Base-by-base conservation (phyloP, 2,113 vertebrate genomes). In the Coptodon rendalli region DNA sequence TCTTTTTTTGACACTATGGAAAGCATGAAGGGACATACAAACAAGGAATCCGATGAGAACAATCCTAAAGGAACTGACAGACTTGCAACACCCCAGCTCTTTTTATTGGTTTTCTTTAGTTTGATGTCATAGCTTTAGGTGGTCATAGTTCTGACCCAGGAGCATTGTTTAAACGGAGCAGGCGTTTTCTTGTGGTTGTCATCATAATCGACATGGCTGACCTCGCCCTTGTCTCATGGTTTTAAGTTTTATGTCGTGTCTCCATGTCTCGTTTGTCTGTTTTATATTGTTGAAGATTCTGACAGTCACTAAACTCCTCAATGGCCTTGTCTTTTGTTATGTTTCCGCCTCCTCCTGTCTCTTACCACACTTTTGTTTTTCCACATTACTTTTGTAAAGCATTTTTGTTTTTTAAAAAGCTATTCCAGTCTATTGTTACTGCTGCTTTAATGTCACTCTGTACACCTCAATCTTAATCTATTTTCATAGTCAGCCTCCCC, bases 11-110 rank as follows among this genome's bases (percentile, higher is more conserved):
- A 96, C 96, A 96, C 95, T 95, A 96, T 92, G 91, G 95, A 95
- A 95, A 94, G 95, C 96, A 96, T 96, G 95, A 96, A 96, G 95
- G 96, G 96, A 95, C 95, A 96, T 86, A 91, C 94, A 93, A 95
- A 95, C 96, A 96, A 16, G 54, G 82, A 91, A 87, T 96, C 95
- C 97, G 95, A 95, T 96, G 97, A 97, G 91, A 96, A 89, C 89
- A 88, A 90, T 89, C 85, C 13, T 48, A 83, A 88, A 80, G 40
- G 50, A 93, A 94, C 95, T 91, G 89, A 94, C 94, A 91, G 89
- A 89, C 95, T 97, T 96, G 5, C 96, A 93, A 87, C 85, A 59
- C 86, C 87, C 88, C 93, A 91, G 57, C 52, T 84, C 84, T 93
- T 85, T 53, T 50, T 81, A 71, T 31, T 96, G 97, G n/a, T 57